Evolutionary conservation across 2,888 invertebrate genomes (phyloP).

Genomic region (Mythimna lalbum): DNA sequence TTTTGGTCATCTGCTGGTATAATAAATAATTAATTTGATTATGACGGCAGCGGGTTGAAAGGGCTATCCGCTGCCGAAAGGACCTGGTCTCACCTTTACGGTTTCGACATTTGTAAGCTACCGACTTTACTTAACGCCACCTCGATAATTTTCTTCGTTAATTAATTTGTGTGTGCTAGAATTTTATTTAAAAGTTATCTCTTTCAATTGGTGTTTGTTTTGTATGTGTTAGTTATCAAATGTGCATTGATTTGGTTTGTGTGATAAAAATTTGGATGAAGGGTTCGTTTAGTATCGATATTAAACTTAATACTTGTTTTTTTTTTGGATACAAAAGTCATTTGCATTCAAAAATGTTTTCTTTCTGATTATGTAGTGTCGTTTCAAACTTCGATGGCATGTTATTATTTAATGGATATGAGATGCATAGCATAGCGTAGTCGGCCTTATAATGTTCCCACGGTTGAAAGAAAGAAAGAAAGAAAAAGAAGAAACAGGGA

Average conservation of each 20-base stretch:
- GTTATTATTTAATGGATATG: no score
- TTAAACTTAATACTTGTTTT: not conserved
- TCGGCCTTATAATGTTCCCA: no score
- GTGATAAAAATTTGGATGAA: not conserved
- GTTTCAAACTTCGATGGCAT: not conserved
- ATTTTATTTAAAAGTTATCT: slow-evolving; percentile 54
- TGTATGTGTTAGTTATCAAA: slow-evolving; percentile 28
- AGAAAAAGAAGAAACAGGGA: no score
- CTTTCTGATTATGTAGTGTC: not conserved
- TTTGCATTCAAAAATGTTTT: not conserved
- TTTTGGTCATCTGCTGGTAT: no score
- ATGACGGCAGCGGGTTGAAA: no score
- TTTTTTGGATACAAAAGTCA: not conserved
- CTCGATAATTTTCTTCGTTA: slow-evolving; percentile 68
- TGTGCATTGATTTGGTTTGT: slow-evolving; percentile 30
- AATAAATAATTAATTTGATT: no score
- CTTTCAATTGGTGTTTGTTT: slow-evolving; percentile 50
- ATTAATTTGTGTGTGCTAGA: slow-evolving; percentile 69
- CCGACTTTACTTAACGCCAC: slow-evolving; percentile 63
- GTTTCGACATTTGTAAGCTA: slow-evolving; percentile 44
- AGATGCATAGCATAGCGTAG: no score
- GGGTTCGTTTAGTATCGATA: not conserved
- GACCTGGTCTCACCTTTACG: slow-evolving; percentile 21
- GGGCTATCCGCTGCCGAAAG: slow-evolving; percentile 2
- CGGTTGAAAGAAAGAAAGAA: no score